These are phyloP conservation scores for Theretra japonica DNA, from an alignment of 2,888 invertebrate genomes.

Conservation along the genomic window DNA sequence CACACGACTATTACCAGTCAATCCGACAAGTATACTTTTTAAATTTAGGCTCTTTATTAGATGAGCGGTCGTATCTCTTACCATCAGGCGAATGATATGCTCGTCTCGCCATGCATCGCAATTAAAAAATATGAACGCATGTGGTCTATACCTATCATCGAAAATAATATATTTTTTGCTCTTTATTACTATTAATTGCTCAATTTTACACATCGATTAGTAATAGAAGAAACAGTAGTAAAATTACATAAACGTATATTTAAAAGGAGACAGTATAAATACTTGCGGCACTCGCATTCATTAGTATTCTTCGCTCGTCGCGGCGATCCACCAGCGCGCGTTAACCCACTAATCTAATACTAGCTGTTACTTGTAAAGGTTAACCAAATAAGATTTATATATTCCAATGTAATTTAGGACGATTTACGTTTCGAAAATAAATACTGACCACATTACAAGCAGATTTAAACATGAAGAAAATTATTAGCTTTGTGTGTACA, in stretches of 20 bases:
- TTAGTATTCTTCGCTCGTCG: background rate
- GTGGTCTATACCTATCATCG: background rate
- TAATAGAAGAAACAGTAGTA: background rate
- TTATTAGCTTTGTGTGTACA: no score
- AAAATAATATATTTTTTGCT: background rate
- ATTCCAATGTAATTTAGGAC: background rate
- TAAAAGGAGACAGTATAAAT: background rate
- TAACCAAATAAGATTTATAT: background rate
- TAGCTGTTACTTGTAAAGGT: slow-evolving; percentile 1
- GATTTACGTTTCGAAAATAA: background rate
- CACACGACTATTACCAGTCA: no score
- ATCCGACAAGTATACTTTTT: no score
- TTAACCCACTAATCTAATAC: slow-evolving; percentile 24
- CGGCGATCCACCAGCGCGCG: slow-evolving; percentile 6
- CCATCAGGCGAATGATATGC: no score
- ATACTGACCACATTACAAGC: background rate
- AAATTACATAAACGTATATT: background rate
- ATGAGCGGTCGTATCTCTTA: no score
- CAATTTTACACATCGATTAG: background rate
- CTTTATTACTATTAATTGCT: background rate
- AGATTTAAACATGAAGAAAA: no score
- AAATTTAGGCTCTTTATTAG: no score
- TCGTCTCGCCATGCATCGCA: no score
- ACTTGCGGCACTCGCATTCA: background rate
- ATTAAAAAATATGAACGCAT: no score